Evolutionary conservation across 2,888 invertebrate genomes (phyloP).

Genomic region (Yponomeuta cagnagella): DNA sequence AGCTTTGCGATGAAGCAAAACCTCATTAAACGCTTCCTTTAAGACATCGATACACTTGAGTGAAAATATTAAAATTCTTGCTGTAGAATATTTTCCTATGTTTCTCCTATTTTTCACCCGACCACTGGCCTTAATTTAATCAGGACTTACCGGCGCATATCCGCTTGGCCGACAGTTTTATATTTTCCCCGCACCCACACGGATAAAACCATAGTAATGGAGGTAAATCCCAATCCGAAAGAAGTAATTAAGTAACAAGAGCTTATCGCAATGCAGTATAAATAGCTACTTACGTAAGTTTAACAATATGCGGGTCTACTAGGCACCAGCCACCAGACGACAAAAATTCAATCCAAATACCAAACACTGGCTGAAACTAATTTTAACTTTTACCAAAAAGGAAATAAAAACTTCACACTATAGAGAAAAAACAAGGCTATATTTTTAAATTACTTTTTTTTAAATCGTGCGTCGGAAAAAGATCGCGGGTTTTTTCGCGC

Average conservation of each 20-base stretch:
- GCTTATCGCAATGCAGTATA: constrained; percentile 64
- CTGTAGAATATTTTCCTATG: too few relatives aligned
- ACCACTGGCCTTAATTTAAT: too few relatives aligned
- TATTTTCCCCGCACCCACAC: too few relatives aligned
- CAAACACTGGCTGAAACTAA: constrained; percentile 27
- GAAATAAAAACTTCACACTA: constrained; percentile 24
- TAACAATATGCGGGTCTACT: constrained; percentile 28
- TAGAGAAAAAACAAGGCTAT: constrained; percentile 27
- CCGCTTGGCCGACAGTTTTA: too few relatives aligned
- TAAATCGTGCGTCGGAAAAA: constrained; percentile 59
- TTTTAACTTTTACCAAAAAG: constrained; percentile 28
- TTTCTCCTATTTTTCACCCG: too few relatives aligned
- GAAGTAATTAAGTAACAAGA: not conserved
- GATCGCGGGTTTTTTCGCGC: constrained; percentile 43
- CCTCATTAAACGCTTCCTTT: too few relatives aligned
- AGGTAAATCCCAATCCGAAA: not conserved
- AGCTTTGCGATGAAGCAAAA: too few relatives aligned
- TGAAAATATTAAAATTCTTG: too few relatives aligned
- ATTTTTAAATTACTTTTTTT: constrained; percentile 39
- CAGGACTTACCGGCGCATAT: too few relatives aligned
- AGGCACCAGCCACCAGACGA: constrained; percentile 32
- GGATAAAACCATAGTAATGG: too few relatives aligned
- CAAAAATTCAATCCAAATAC: constrained; percentile 32
- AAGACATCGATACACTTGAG: too few relatives aligned
- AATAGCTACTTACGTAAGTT: constrained; percentile 66